phyloP scores from a whole-genome alignment of 2,888 invertebrate species.

The Drosophila planitibia region DNA sequence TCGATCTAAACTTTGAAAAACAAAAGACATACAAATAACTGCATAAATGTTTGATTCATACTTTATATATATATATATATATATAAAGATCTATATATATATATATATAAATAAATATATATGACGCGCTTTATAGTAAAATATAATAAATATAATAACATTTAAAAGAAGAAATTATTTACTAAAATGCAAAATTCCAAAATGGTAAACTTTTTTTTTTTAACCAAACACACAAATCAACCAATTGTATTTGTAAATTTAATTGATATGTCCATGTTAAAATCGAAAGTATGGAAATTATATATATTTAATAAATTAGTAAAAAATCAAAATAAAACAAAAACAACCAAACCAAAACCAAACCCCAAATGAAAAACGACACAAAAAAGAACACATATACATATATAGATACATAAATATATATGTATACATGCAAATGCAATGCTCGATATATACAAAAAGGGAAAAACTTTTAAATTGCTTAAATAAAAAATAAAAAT shows the following conservation, averaged over 20 bases:
- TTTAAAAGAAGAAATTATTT: constrained; percentile 49
- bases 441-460: constrained; percentile 70
- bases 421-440: constrained; percentile 62
- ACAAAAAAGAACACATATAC: constrained; percentile 22
- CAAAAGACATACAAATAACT: constrained; percentile 32
- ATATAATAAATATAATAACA: constrained; percentile 5
- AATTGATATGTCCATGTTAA: constrained; percentile 64
- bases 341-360: constrained; percentile 3
- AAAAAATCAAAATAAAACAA: constrained; percentile 23
- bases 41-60: constrained; percentile 65
- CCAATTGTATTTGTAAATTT: constrained; percentile 65
- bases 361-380: constrained; percentile 12
- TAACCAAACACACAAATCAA: constrained; percentile 21
- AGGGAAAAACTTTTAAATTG: constrained; percentile 70
- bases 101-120: constrained; percentile 35
- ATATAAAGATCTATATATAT: constrained; percentile 18
- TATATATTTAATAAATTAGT: constrained; percentile 70
- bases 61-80: constrained; percentile 22
- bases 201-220: constrained; percentile 32
- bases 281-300: constrained; percentile 55
- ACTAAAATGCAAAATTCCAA: constrained; percentile 46
- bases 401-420: constrained; percentile 43
- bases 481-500: constrained; percentile 68
- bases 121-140: constrained; percentile 56
- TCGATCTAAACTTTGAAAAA: constrained; percentile 23